A percentile compares a stretch with the other conserved stretches of the same genome.
Conservation (phyloP, 1,140 invertebrate genomes). For the Callitettix versicolor region DNA sequence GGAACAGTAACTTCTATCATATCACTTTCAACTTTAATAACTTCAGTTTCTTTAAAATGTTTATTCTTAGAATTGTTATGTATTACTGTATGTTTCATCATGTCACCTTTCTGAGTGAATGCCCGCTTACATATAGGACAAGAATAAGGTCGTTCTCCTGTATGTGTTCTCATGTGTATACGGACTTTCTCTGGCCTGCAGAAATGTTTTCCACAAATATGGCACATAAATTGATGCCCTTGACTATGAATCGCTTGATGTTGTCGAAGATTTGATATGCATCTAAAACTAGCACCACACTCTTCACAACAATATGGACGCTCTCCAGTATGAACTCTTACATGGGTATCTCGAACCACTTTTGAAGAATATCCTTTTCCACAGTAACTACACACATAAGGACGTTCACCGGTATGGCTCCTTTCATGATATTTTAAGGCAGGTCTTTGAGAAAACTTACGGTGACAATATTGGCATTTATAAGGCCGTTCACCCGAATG, state of each 20-base stretch:
- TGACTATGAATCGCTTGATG: background rate
- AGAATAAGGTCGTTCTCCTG: background rate
- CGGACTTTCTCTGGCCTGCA: background rate
- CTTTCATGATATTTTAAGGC: background rate
- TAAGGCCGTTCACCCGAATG: background rate
- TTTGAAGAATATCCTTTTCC: background rate
- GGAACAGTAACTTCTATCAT: too few species aligned
- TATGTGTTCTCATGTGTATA: background rate
- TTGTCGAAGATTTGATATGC: background rate
- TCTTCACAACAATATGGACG: background rate
- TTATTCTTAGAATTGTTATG: too few species aligned
- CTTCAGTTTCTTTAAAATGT: too few species aligned
- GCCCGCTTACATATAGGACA: background rate
- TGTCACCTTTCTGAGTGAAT: background rate
- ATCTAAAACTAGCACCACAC: background rate
- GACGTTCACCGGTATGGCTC: background rate
- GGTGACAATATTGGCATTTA: background rate
- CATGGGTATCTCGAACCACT: background rate
- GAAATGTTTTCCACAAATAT: background rate
- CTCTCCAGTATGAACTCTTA: background rate
- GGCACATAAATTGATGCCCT: background rate
- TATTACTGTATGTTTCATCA: conserved; percentile 3
- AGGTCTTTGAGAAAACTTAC: background rate
- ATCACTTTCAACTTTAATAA: too few species aligned
- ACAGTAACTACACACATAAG: background rate